Evolutionary conservation across 2,113 vertebrate genomes (phyloP), one percentile per base, ranked within the genome.

Genomic region (Mungos mungo): DNA sequence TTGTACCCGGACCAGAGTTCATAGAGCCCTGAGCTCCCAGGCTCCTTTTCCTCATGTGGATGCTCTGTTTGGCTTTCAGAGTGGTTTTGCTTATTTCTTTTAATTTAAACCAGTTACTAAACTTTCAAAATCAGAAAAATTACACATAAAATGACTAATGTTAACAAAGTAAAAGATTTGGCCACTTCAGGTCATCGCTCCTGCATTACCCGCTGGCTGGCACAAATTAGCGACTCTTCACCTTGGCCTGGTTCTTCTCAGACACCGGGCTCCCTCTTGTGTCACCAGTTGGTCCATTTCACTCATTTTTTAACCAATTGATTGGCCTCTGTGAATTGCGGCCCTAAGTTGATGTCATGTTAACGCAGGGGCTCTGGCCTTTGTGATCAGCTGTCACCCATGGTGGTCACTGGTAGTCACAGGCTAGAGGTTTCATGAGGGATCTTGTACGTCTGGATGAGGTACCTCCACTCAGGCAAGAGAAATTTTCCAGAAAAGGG

Each of bases 201-300:
- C 8, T 33, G 15, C 4, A 9, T 79, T n/a, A 77, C 35, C 23
- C 5, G 29, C 5, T 18, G 15, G 4, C 80, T 68, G 29, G 38
- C 47, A 23, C 1, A 2, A 31, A 38, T 66, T 10, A 21, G 47
- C 57, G 18, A 71, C 21, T 27, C 2, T 31, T 65, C 7, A 54
- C 2, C 2, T 7, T 3, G 0, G 4, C 27, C 69, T 0, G 7
- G 63, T 23, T 69, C 38, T 84, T 50, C 15, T 38, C 7, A 25
- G 12, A 2, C 14, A 10, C 16, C 2, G 31, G 0, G 3, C 33
- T 45, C 12, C 31, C 14, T 72, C 12, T 74, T 10, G 1, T 76
- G 27, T 66, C 7, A 47, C 19, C 5, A 3, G 0, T 6, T 27
- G 77, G n/a, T 8, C 29, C 54, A 31, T 29, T 45, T 63, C 19